Percentiles rank a stretch among this genome's conserved stretches.
phyloP scores from a whole-genome alignment of 2,797 vertebrate species.

The Gymnodraco acuticeps region DNA sequence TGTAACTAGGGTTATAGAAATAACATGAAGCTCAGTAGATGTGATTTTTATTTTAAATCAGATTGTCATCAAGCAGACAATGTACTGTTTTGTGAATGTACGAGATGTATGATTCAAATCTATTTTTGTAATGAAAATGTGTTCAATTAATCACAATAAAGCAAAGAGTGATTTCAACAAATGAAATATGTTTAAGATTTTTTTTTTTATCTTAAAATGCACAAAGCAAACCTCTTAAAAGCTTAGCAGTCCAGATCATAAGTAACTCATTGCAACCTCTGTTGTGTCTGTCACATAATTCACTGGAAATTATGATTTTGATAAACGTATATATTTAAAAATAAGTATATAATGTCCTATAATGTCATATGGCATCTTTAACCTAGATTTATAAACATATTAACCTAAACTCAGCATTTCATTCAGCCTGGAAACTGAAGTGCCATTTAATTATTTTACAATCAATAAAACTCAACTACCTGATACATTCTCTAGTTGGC shows the following conservation, averaged over 20 bases:
- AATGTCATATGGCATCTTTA: too few relatives aligned
- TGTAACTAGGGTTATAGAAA: slow-evolving; percentile 33
- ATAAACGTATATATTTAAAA: not conserved
- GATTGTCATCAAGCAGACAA: slow-evolving; percentile 12
- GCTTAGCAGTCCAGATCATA: too few relatives aligned
- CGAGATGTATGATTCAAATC: slow-evolving; percentile 15
- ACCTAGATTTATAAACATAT: not conserved
- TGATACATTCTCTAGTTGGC: not conserved
- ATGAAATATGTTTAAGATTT: not conserved
- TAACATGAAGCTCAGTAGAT: slow-evolving; percentile 52
- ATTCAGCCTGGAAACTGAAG: not conserved
- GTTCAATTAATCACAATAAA: slow-evolving; percentile 49
- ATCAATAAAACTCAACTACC: not conserved
- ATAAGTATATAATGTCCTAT: not conserved
- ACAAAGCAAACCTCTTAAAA: too few relatives aligned
- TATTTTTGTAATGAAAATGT: slow-evolving; percentile 62
- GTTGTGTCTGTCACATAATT: not conserved
- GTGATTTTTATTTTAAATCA: slow-evolving; percentile 40
- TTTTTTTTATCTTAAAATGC: too few relatives aligned
- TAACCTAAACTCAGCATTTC: not conserved
- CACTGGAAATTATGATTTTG: not conserved
- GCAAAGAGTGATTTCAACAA: slow-evolving; percentile 24
- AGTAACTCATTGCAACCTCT: slow-evolving; percentile 1
- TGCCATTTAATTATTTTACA: not conserved
- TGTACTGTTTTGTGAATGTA: slow-evolving; percentile 18